phyloP scores from a whole-genome alignment of 2,888 invertebrate genomes.

The Cryptocheilus praepositus region DNA sequence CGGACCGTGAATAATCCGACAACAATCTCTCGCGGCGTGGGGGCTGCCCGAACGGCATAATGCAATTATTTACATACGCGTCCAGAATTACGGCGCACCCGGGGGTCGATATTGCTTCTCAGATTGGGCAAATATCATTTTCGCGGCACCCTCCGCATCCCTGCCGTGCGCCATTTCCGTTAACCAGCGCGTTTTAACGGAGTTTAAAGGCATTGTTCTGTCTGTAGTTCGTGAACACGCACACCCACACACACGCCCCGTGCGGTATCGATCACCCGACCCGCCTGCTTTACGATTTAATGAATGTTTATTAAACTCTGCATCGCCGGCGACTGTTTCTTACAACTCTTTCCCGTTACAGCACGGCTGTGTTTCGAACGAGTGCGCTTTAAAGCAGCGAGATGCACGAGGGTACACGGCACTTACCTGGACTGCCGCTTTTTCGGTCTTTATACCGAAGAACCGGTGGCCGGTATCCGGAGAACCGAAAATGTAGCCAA shows the following conservation, averaged over 20 bases:
- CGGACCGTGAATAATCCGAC: constrained; percentile 60
- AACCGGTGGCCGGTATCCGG: constrained; percentile 97
- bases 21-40: constrained; percentile 56
- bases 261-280: not conserved
- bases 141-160: constrained; percentile 43
- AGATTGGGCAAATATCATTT: constrained; percentile 68
- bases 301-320: too few species aligned
- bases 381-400: too few species aligned
- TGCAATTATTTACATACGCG: constrained; percentile 71
- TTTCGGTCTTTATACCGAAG: constrained; percentile 99
- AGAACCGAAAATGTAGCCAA: constrained; percentile 98
- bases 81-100: constrained; percentile 51
- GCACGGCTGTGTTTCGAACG: too few species aligned
- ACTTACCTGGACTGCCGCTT: constrained; percentile 92
- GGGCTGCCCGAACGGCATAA: constrained; percentile 55
- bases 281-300: too few species aligned
- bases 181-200: constrained; percentile 45
- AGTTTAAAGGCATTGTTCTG: constrained; percentile 28
- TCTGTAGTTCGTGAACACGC: too few species aligned
- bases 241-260: not conserved
- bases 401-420: not conserved
- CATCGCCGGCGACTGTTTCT: too few species aligned
- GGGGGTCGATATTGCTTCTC: constrained; percentile 60
- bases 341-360: too few species aligned
- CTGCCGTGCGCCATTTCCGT: constrained; percentile 37